phyloP scores from a whole-genome alignment of 2,888 invertebrate species.

The Julus scanicus region DNA sequence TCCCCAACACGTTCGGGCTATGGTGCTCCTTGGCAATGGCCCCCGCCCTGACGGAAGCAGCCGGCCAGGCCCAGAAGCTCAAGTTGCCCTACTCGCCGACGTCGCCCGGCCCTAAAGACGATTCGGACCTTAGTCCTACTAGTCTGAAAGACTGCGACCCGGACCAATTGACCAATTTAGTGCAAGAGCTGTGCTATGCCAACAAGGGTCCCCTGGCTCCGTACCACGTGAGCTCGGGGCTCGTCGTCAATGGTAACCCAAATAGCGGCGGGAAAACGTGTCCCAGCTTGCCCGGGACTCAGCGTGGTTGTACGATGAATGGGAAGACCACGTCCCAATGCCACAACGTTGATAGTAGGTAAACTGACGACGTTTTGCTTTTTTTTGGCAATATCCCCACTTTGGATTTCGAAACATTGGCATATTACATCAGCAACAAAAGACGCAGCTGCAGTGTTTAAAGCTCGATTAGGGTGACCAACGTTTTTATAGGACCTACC shows the following conservation, averaged over 20 bases:
- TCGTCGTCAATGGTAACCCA: slow-evolving; percentile 18
- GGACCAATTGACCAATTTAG: slow-evolving; percentile 27
- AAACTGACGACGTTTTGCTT: slow-evolving; percentile 16
- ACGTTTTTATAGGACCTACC: too few relatives aligned
- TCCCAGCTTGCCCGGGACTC: slow-evolving; percentile 2
- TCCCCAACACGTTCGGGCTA: slow-evolving; percentile 31
- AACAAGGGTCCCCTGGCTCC: slow-evolving; percentile 32
- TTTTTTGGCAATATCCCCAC: neutral
- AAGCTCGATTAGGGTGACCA: too few relatives aligned
- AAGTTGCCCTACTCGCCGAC: slow-evolving; percentile 62
- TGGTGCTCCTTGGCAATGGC: slow-evolving; percentile 74
- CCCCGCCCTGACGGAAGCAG: slow-evolving; percentile 88
- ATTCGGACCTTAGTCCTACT: neutral
- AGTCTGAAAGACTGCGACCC: slow-evolving; percentile 43
- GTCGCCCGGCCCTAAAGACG: slow-evolving; percentile 26
- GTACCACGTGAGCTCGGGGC: slow-evolving; percentile 42
- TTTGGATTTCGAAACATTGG: neutral
- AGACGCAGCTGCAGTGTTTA: too few relatives aligned
- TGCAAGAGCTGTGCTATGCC: slow-evolving; percentile 22
- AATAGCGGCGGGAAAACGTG: slow-evolving; percentile 10
- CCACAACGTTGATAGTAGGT: slow-evolving; percentile 38
- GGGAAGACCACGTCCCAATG: slow-evolving; percentile 37
- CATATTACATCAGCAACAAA: neutral
- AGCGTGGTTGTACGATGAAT: slow-evolving; percentile 53
- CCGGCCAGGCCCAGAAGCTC: slow-evolving; percentile 64